Evolutionary conservation across 2,797 vertebrate species (phyloP).

Genomic region (Sphaeramia orbicularis): DNA sequence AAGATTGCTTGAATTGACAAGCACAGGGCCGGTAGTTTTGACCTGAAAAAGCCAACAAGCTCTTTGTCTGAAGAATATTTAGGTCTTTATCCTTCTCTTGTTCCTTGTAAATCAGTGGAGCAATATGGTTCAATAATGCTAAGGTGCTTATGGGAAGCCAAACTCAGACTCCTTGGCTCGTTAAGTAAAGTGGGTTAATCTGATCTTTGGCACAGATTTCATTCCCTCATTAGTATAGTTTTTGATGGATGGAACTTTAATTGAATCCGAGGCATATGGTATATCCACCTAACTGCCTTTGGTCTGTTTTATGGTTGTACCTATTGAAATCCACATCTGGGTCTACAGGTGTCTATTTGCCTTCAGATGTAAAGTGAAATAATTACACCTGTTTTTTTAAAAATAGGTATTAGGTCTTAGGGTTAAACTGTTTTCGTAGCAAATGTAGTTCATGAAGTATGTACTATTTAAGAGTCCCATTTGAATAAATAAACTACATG

Average conservation of each 20-base stretch:
- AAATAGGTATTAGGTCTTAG: too few relatives aligned
- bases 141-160: conserved; percentile 32
- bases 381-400: not conserved
- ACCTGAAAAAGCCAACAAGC: not conserved
- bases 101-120: conserved; percentile 1
- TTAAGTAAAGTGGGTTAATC: conserved; percentile 31
- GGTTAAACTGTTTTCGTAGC: not conserved
- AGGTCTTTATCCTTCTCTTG: not conserved
- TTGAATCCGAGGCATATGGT: not conserved
- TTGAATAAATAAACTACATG: conserved; percentile 46
- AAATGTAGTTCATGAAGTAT: conserved; percentile 16
- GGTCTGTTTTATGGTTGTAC: not conserved
- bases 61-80: not conserved
- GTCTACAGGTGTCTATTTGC: not conserved
- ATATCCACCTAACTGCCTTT: not conserved
- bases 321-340: not conserved
- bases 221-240: not conserved
- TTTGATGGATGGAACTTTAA: not conserved
- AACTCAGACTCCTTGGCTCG: conserved; percentile 12
- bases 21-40: too few relatives aligned
- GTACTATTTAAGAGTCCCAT: conserved; percentile 26
- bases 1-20: too few relatives aligned
- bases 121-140: conserved; percentile 21
- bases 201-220: conserved; percentile 23
- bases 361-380: not conserved